Base-by-base conservation (phyloP, 2,888 invertebrate species). In the Druceiella hillmani region DNA sequence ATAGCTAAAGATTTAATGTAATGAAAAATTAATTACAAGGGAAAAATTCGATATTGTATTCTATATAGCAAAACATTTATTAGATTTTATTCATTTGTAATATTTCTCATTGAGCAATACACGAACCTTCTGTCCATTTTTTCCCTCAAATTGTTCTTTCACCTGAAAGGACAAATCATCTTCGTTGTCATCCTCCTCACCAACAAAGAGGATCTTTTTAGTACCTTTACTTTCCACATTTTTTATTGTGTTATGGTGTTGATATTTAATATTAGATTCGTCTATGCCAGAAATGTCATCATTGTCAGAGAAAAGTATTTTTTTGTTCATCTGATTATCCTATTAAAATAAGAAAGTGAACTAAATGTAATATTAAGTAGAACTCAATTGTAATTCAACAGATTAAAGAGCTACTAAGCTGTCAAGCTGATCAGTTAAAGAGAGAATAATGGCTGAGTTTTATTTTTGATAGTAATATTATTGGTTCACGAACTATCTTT, bases 111-210 rank as follows among this genome's bases (percentile, higher is more conserved):
- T n/a, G n/a, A n/a, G n/a, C n/a, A n/a, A n/a, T n/a, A n/a, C n/a
- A n/a, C n/a, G n/a, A n/a, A 69, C 80, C 72, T 79, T 75, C 60
- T 76, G 74, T 7, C 80, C 79, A 49, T 75, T 73, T 54, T 72
- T 67, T 16, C 81, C 79, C 57, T 82, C 77, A 61, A 78, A 79
- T 51, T 83, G 78, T 36, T 79, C 69, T 57, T 79, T 81, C 12
- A 82, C 59, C 49, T 75, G 61, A 58, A 84, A 80, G 50, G 76
- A 74, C 3, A 70, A 58, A 41, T 75, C 70, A 46, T 69, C 61
- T 17, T 68, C 68, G 51, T 71, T 69, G 10, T 74, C 70, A 24
- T 77, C 74, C 40, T 55, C 59, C 14, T 57, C 59, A 17, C 47
- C 55, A 34, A 73, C 67, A 57, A 76, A 67, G 33, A 76, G 60